Evolutionary conservation across 1,140 invertebrate genomes (phyloP), one percentile per base, ranked within the genome.

Genomic region (Drosophila hydei): DNA sequence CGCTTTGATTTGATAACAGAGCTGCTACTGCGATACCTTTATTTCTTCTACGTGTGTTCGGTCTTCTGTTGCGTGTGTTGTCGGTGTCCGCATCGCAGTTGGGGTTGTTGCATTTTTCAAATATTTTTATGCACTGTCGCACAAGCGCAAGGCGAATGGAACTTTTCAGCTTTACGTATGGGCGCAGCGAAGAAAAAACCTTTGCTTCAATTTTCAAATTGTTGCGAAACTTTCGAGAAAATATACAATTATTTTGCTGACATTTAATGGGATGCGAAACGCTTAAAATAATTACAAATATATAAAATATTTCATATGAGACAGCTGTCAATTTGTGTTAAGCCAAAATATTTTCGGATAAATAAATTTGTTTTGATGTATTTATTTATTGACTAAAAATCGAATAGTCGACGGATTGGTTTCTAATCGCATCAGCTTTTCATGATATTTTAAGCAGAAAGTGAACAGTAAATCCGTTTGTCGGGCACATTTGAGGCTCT

Each of bases 121-220:
- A 87, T 88, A 77, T 75, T 85, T 87, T 87, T 87, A 87, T 87
- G 81, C 81, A 87, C 81, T 87, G 77, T 71, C 83, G 81, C 83
- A 87, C 83, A 87, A 62, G 81, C 83, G 88, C 83, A 87, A 62
- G 50, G 25, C 62, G 63, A 84, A 69, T 84, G 56, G 27, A 75
- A 79, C 68, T 56, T 70, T 87, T 45, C 21, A 38, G 69, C 59
- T 80, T 77, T 72, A 36, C 65, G 16, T 67, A 9, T 58, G 61
- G 50, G 42, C 42, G 54, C 48, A 65, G 47, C 69, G 30, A 2
- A 33, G 40, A 38, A 47, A 55, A 42, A 8, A 2, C 2, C 25
- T 69, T 43, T 48, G 60, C 52, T 51, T 71, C 45, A 42, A 23
- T 52, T 65, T 58, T 48, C 27, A 12, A 58, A 65, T 38, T 48